Evolutionary conservation across 1,140 invertebrate species (phyloP).

Genomic region (Nebria ingens): DNA sequence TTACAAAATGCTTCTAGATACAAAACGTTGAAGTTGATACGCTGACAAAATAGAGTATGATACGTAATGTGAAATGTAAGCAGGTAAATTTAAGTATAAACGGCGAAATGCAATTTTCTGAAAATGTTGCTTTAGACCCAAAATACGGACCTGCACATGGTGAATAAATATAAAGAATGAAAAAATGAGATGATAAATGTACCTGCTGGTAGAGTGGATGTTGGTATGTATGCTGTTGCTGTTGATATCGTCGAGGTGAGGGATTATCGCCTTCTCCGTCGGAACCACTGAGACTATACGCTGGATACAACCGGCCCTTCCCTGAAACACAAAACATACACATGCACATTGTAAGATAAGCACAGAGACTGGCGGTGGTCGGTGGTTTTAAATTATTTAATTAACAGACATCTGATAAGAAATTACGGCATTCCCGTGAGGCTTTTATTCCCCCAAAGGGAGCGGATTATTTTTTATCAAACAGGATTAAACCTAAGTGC

Average conservation of each 20-base stretch:
- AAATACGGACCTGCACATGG: too few species aligned
- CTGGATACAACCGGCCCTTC: constrained; percentile 57
- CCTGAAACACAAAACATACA: constrained; percentile 18
- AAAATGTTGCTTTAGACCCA: too few species aligned
- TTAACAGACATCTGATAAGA: not conserved
- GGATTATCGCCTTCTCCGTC: constrained; percentile 48
- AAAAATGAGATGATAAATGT: too few species aligned
- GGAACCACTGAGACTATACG: constrained; percentile 50
- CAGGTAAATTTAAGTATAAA: too few species aligned
- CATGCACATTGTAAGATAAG: not conserved
- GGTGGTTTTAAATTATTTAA: not conserved
- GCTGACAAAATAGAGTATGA: too few species aligned
- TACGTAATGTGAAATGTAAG: too few species aligned
- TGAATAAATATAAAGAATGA: too few species aligned
- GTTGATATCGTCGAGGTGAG: constrained; percentile 33
- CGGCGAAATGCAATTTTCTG: too few species aligned
- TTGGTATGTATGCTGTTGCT: constrained; percentile 32
- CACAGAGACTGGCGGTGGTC: not conserved
- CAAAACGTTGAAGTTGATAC: too few species aligned
- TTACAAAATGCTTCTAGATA: too few species aligned
- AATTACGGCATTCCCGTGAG: not conserved
- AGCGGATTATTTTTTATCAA: not conserved
- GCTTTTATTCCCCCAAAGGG: not conserved
- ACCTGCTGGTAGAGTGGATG: constrained; percentile 38
- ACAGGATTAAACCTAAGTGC: not conserved